Evolutionary conservation across 2,797 vertebrate genomes (phyloP).

Genomic region (Ctenopoma kingsleyae): DNA sequence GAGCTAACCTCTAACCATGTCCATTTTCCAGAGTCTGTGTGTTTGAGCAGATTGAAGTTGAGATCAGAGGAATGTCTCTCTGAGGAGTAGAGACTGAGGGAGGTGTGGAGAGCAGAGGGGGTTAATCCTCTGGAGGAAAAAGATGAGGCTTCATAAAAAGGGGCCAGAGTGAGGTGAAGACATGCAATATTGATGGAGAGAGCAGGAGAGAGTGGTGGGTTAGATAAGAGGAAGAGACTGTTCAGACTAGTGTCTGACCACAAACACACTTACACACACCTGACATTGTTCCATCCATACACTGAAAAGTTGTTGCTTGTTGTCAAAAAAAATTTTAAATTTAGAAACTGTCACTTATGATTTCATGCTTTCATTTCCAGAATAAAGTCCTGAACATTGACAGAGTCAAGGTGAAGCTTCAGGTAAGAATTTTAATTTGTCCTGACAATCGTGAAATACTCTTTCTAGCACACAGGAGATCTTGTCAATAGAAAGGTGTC

Average conservation of each 20-base stretch:
- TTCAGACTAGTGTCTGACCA: constrained; percentile 32
- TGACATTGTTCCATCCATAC: background rate
- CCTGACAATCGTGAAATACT: constrained; percentile 7
- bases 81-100: constrained; percentile 6
- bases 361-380: constrained; percentile 83
- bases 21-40: constrained; percentile 24
- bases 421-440: constrained; percentile 82
- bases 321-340: constrained; percentile 17
- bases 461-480: background rate
- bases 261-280: constrained; percentile 9
- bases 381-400: constrained; percentile 96
- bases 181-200: constrained; percentile 68
- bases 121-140: constrained; percentile 53
- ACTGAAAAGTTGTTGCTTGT: constrained; percentile 3
- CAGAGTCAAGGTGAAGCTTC: constrained; percentile 93
- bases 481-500: background rate
- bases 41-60: constrained; percentile 32
- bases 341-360: constrained; percentile 30
- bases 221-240: constrained; percentile 35
- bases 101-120: constrained; percentile 35
- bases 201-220: constrained; percentile 14
- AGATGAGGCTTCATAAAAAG: constrained; percentile 55
- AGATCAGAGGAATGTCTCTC: constrained; percentile 43
- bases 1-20: constrained; percentile 22
- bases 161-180: constrained; percentile 38